Percentiles rank a stretch among this genome's conserved stretches.
Conservation (phyloP, 2,797 vertebrate genomes). For the Neopelma chrysocephalum region DNA sequence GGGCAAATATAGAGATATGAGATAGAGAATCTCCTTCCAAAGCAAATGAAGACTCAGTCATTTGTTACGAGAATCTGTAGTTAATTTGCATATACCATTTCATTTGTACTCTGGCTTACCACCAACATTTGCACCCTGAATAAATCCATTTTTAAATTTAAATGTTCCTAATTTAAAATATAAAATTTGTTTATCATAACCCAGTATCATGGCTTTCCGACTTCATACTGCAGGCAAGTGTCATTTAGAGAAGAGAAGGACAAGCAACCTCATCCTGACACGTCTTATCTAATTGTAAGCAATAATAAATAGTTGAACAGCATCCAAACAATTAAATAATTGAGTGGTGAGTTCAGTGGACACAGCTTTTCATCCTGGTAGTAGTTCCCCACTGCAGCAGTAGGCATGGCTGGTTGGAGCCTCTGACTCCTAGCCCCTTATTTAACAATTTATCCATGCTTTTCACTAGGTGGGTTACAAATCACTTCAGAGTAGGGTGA, state of each 20-base stretch:
- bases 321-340: background rate
- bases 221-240: background rate
- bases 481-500: background rate
- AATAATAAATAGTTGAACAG: background rate
- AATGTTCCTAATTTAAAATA: too few relatives aligned
- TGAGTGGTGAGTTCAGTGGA: background rate
- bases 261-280: background rate
- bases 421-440: background rate
- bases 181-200: background rate
- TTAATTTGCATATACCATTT: accelerated
- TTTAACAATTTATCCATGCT: background rate
- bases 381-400: background rate
- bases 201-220: accelerated
- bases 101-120: background rate
- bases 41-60: background rate
- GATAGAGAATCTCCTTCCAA: background rate
- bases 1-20: background rate
- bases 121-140: background rate
- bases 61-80: background rate
- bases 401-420: background rate
- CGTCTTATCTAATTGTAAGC: background rate
- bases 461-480: background rate
- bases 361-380: background rate
- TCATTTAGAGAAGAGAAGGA: background rate
- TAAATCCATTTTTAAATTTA: background rate